Evolutionary conservation across 2,797 vertebrate genomes (phyloP), one percentile per base, ranked within the genome.

Genomic region (Threskiornis aethiopicus): DNA sequence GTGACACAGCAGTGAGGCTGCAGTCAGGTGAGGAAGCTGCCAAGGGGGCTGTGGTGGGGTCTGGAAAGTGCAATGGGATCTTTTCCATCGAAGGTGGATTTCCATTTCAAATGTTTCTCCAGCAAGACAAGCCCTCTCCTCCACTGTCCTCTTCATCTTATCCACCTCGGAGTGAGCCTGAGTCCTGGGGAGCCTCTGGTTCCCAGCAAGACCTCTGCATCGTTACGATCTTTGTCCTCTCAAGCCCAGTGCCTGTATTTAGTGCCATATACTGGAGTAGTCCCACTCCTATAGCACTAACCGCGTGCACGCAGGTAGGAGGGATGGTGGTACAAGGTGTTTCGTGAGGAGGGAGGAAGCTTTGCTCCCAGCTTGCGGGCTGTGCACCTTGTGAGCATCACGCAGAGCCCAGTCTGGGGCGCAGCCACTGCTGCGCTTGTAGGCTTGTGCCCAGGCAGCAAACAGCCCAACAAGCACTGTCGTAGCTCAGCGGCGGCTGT

Each of bases 361-460:
- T 75, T 75, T 46, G 9, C 42, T 89, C 29, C n/a, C 33, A 21
- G 19, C n/a, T 17, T 69, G 59, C 2, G 1, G 9, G 19, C 31
- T 59, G n/a, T 10, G 28, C 10, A 44, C 54, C 10, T 9, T 1
- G 16, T 10, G 42, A 57, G 9, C 4, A 7, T 8, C 2, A 0
- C 4, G 9, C 6, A 3, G 5, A 33, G 37, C 42, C 42, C 1
- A 5, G 49, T 8, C 44, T 73, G 33, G 17, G 42, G 41, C 11
- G 26, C 41, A 41, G 41, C 18, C 35, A 52, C 52, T 42, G 26
- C 41, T 33, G 19, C 2, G 0, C 28, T 47, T 10, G 5, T 26
- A 16, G 42, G n/a, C 44, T 52, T 8, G 26, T 14, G 42, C 9
- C 2, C 33, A 47, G 59, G 33, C 35, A 67, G 52, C 31, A 22